Evolutionary conservation across 2,888 invertebrate genomes (phyloP).

Genomic region (Agrilus cyanescens): DNA sequence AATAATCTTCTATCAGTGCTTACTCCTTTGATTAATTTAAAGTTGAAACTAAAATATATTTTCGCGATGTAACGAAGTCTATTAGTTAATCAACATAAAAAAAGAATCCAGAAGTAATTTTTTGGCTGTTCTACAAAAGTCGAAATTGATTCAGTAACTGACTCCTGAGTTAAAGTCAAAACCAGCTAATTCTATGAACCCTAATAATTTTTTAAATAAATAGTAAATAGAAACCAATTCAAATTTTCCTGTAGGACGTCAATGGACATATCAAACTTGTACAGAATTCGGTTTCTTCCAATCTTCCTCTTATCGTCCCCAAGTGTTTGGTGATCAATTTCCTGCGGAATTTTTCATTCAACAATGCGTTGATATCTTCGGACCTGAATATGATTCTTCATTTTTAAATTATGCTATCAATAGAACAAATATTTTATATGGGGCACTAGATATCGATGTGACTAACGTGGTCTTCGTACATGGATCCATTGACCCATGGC

Average conservation of each 20-base stretch:
- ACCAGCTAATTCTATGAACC: too few relatives aligned
- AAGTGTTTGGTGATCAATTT: conserved; percentile 64
- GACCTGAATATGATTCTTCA: conserved; percentile 51
- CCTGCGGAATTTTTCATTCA: conserved; percentile 64
- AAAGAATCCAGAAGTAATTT: too few relatives aligned
- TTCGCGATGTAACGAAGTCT: too few relatives aligned
- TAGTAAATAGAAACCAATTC: too few relatives aligned
- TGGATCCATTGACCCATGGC: conserved; percentile 85
- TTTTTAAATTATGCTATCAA: conserved; percentile 50
- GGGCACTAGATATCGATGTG: conserved; percentile 57
- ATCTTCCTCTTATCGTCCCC: conserved; percentile 56
- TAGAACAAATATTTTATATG: conserved; percentile 70
- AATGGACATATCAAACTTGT: conserved; percentile 93
- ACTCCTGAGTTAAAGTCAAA: too few relatives aligned
- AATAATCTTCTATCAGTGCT: too few relatives aligned
- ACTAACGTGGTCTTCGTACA: conserved; percentile 74
- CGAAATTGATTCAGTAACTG: too few relatives aligned
- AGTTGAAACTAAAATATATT: too few relatives aligned
- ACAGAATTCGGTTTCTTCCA: conserved; percentile 95
- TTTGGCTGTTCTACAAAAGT: too few relatives aligned
- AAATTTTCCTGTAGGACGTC: conserved; percentile 45
- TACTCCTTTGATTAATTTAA: too few relatives aligned
- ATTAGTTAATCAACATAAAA: too few relatives aligned
- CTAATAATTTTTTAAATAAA: too few relatives aligned
- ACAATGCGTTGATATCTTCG: conserved; percentile 77